Conservation (phyloP, 1,140 invertebrate species). For the Zaprionus africanus region DNA sequence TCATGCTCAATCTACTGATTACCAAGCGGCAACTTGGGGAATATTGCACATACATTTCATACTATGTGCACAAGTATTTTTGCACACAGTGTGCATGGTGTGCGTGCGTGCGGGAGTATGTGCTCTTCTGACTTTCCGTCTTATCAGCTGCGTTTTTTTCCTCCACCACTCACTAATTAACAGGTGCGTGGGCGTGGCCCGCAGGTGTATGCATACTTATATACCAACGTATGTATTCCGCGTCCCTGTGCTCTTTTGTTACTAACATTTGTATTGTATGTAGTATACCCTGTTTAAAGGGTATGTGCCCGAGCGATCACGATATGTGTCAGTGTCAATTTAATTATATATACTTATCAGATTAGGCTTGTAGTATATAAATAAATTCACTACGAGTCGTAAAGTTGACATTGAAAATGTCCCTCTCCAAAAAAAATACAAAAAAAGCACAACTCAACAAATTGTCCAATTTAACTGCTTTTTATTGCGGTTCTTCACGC, state of each 20-base stretch:
- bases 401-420: conserved; percentile 4
- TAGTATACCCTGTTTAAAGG: conserved; percentile 7
- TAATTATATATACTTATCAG: conserved; percentile 3
- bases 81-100: conserved; percentile 19
- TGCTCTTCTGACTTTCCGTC: conserved; percentile 14
- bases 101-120: conserved; percentile 10
- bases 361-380: neutral
- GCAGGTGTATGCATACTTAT: neutral
- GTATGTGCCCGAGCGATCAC: neutral
- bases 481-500: conserved; percentile 2
- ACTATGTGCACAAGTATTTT: conserved; percentile 4
- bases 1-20: conserved; percentile 30
- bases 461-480: conserved; percentile 8
- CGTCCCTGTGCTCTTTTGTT: conserved; percentile 42
- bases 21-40: conserved; percentile 18
- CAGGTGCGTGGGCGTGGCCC: conserved; percentile 37
- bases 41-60: conserved; percentile 13
- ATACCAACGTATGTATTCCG: conserved; percentile 20
- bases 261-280: neutral
- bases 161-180: conserved; percentile 33
- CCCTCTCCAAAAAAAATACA: neutral
- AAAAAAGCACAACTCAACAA: neutral
- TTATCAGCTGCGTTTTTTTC: conserved; percentile 62
- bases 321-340: conserved; percentile 1
- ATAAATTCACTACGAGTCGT: neutral